Conservation (phyloP, 2,113 vertebrate genomes). For the Euleptes europaea region DNA sequence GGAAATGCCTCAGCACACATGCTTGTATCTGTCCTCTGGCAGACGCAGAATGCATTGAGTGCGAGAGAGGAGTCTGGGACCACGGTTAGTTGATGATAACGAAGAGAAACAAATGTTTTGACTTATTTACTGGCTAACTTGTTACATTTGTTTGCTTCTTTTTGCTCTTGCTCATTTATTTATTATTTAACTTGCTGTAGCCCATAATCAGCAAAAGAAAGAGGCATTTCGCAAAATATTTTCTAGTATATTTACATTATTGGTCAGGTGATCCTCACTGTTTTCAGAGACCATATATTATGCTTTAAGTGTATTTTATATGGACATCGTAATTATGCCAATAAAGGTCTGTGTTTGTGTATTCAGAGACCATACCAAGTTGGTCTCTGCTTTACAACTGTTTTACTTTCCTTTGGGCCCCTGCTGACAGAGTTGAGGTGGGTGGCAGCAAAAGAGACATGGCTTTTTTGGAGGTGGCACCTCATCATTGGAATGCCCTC, state of each 20-base stretch:
- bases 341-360: too few species aligned
- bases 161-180: not conserved
- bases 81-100: conserved; percentile 80
- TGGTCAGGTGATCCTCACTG: not conserved
- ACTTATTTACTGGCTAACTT: not conserved
- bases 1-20: conserved; percentile 93
- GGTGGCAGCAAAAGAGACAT: too few species aligned
- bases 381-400: not conserved
- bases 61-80: conserved; percentile 95
- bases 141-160: not conserved
- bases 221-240: not conserved
- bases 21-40: conserved; percentile 90
- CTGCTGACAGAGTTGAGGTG: too few species aligned
- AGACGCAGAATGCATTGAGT: conserved; percentile 94
- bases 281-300: too few species aligned
- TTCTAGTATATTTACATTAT: not conserved
- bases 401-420: too few species aligned
- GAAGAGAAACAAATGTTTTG: not conserved
- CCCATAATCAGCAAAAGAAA: too few species aligned
- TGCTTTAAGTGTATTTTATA: too few species aligned
- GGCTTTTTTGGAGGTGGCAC: too few species aligned
- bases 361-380: not conserved
- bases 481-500: too few species aligned
- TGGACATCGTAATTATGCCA: too few species aligned
- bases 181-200: too few species aligned